Conservation (phyloP, 2,888 invertebrate genomes). For the Phortica okadai region DNA sequence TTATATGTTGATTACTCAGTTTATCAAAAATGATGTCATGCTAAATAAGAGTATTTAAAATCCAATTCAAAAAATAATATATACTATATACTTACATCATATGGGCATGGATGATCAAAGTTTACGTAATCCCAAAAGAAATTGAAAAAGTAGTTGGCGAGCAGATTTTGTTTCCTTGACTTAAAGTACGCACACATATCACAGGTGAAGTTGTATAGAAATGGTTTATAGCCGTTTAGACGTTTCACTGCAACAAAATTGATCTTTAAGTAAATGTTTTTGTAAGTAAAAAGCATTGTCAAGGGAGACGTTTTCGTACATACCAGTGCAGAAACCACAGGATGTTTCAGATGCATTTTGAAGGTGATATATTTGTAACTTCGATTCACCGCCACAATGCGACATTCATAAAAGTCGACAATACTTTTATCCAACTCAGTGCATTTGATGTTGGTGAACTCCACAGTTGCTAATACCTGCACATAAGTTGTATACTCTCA, state of each 20-base stretch:
- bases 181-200: not conserved
- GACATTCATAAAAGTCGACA: not conserved
- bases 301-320: not conserved
- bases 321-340: not conserved
- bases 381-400: not conserved
- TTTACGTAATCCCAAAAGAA: not conserved
- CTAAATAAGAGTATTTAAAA: not conserved
- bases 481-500: not conserved
- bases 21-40: not conserved
- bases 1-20: not conserved
- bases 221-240: slow-evolving; percentile 1
- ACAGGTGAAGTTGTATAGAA: not conserved
- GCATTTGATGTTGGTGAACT: not conserved
- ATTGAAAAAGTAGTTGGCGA: not conserved
- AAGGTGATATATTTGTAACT: not conserved
- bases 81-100: not conserved
- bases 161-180: not conserved
- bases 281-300: no score
- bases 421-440: not conserved
- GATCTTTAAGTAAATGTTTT: not conserved
- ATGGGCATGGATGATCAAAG: not conserved
- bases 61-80: not conserved
- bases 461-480: not conserved
- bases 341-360: not conserved
- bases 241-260: not conserved